These are phyloP conservation scores for Aporrectodea caliginosa DNA, from an alignment of 1,140 invertebrate species.

Conservation along the genomic window DNA sequence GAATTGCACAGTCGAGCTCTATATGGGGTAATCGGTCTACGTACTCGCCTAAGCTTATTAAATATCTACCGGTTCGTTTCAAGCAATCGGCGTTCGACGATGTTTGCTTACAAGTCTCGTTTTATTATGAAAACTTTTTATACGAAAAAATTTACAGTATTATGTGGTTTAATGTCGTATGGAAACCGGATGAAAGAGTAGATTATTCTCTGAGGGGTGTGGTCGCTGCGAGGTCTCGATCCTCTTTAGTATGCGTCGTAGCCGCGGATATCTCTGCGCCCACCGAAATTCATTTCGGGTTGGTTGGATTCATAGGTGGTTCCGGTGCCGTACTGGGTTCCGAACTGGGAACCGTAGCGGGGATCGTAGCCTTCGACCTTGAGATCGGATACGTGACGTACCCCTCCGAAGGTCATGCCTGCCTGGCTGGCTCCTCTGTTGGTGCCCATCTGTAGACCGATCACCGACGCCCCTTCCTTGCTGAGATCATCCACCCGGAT, in stretches of 20 bases:
- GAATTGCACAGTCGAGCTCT: too few species aligned
- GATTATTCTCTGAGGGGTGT: not conserved
- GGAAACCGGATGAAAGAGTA: not conserved
- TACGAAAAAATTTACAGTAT: too few species aligned
- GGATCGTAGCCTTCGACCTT: conserved; percentile 40
- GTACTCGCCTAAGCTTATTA: too few species aligned
- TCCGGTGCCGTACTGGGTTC: not conserved
- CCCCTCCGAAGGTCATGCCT: conserved; percentile 82
- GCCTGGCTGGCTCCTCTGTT: conserved; percentile 43
- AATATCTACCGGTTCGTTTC: too few species aligned
- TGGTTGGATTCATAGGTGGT: too few species aligned
- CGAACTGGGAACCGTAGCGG: not conserved
- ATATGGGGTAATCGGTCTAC: too few species aligned
- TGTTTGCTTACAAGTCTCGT: too few species aligned
- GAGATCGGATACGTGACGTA: conserved; percentile 49
- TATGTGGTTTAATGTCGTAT: not conserved
- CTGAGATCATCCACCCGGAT: conserved; percentile 44
- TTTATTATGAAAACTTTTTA: too few species aligned
- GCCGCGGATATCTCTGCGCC: not conserved
- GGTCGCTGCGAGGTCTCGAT: not conserved
- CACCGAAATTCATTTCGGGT: not conserved
- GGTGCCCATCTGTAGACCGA: conserved; percentile 75
- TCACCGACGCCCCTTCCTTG: conserved; percentile 72
- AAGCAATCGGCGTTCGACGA: too few species aligned
- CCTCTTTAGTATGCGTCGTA: not conserved